phyloP scores from a whole-genome alignment of 2,888 invertebrate species.

The Pegoplata infirma region DNA sequence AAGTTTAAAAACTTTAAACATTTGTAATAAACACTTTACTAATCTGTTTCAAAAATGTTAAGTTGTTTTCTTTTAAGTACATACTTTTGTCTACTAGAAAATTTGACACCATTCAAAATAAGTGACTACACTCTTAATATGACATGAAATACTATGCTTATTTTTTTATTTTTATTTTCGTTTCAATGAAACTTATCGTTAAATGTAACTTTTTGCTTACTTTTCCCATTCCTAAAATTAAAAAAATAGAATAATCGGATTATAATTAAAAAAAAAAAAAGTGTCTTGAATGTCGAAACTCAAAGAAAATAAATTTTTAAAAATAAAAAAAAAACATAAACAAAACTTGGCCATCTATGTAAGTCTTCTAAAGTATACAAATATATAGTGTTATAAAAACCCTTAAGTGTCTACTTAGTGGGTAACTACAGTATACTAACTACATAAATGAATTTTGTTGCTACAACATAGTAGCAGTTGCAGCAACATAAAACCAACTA shows the following conservation, averaged over 20 bases:
- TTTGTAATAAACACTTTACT: background rate
- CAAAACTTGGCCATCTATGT: constrained; percentile 30
- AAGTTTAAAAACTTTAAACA: background rate
- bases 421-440: constrained; percentile 10
- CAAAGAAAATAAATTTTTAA: too few species aligned
- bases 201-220: constrained; percentile 6
- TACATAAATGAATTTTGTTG: constrained; percentile 2
- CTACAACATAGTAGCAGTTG: background rate
- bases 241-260: constrained; percentile 33
- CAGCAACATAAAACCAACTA: background rate
- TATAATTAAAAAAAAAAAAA: constrained; percentile 46
- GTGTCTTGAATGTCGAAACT: constrained; percentile 22
- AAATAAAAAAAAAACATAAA: too few species aligned
- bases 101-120: constrained; percentile 27
- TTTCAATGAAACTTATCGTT: too few species aligned
- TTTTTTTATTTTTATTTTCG: constrained; percentile 7
- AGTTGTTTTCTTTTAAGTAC: constrained; percentile 20
- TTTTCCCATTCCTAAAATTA: constrained; percentile 5
- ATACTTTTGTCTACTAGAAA: background rate
- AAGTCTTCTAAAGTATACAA: constrained; percentile 14
- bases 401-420: constrained; percentile 42
- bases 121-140: background rate
- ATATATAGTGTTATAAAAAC: constrained; percentile 28
- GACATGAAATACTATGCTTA: background rate
- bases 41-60: background rate